A percentile compares a stretch with the other conserved stretches of the same genome.
Conservation (phyloP, 2,113 vertebrate genomes). For the Gopherus evgoodei region DNA sequence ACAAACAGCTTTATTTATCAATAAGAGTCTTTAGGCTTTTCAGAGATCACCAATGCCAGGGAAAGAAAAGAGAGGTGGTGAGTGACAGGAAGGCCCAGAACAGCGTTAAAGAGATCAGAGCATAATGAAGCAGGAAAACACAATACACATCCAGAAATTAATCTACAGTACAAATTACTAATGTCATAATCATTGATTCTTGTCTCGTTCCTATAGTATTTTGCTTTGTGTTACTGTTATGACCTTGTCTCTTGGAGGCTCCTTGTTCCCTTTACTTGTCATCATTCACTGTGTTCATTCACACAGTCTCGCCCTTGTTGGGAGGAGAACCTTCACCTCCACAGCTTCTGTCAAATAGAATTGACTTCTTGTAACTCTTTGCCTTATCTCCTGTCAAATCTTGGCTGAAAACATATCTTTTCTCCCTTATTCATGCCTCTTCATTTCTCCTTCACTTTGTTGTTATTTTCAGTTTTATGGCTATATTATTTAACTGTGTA, state of each 20-base stretch:
- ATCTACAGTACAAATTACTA: not conserved
- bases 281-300: not conserved
- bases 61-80: not conserved
- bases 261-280: not conserved
- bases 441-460: not conserved
- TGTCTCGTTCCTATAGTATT: not conserved
- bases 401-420: not conserved
- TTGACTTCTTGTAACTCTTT: not conserved
- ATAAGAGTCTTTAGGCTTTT: not conserved
- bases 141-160: not conserved
- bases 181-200: not conserved
- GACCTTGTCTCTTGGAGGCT: not conserved
- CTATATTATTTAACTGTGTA: not conserved
- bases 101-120: not conserved
- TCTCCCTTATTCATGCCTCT: not conserved
- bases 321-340: not conserved
- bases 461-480: not conserved
- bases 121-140: not conserved
- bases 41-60: not conserved
- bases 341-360: not conserved
- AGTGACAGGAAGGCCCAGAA: not conserved
- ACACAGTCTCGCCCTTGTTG: not conserved
- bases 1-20: not conserved
- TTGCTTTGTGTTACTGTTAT: not conserved
- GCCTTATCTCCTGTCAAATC: not conserved